Evolutionary conservation across 2,888 invertebrate genomes (phyloP), one percentile per base, ranked within the genome.

Genomic region (Malthinus seriepunctatus): DNA sequence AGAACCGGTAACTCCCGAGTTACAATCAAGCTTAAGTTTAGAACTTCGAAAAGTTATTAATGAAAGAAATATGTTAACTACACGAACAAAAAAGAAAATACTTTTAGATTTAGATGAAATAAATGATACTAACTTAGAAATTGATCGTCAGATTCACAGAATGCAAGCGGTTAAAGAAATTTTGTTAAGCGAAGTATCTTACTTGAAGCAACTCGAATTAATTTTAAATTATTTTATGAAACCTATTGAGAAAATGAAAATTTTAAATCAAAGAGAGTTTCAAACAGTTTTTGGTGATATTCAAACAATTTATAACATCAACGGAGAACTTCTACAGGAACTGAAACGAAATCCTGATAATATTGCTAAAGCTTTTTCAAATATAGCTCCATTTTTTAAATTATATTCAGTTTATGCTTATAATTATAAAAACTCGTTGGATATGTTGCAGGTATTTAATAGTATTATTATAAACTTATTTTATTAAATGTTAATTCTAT

Each of bases 361-460:
- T 72, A 81, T 90, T 6, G 86, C 86, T 0, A 76, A 79, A 48
- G 87, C 89, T 0, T 90, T 91, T 74, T 80, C 84, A 0, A 86
- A 85, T 71, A 82, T 91, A 60, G 89, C 88, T 1, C 91, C 91
- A 3, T 91, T 87, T 73, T 86, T 91, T 51, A 91, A 91, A 75
- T 74, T 90, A 11, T 91, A 91, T 72, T 89, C 90, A 0, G 85
- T 87, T 0, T 91, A 91, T 74, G 90, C 90, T 0, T 89, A 87
- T 60, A 88, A 88, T 68, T 90, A 88, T 71, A 86, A 86, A 63
- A 83, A 84, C 59, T 83, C 86, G 0, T 74, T 89, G 47, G 77
- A 81, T 35, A 76, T 86, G 35, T 71, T 90, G 32, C 86, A 86
- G 80, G 87, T 87, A 78, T 67, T 67, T 59, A 5, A 9, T 32